Evolutionary conservation across 2,797 vertebrate genomes (phyloP), one percentile per base, ranked within the genome.

Genomic region (Pseudocheirus occidentalis): DNA sequence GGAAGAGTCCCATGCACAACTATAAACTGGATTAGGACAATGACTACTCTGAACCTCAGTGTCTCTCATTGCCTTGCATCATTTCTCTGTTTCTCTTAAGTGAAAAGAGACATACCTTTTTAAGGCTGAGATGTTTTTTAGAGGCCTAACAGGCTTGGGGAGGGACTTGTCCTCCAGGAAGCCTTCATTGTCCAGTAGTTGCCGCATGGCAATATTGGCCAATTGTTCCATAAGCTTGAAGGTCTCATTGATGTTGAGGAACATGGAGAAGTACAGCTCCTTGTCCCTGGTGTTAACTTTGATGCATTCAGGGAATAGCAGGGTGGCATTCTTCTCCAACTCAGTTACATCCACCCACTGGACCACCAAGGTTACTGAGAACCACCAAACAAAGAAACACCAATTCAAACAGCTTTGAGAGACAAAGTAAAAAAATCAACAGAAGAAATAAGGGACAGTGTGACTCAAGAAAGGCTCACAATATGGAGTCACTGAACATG

Each of bases 201-300:
- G 99, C 50, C 99, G 97, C 99, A 99, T 99, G 40, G 99, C 99
- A 34, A 99, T 99, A 98, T 99, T 99, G 97, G 99, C 99, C 59
- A 99, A 98, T 98, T 99, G 99, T 98, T 99, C 99, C 99, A 99
- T 99, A 93, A 99, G 99, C 97, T 99, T 99, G 98, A 99, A 99
- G 24, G 99, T 99, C 98, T 99, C 99, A 0, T 98, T 98, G 97
- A 99, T 99, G 98, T 99, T 99, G 93, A 99, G 99, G 98, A 99
- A 99, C 99, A 99, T 99, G 96, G 99, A 99, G 98, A 99, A 99
- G 98, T 99, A 99, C 95, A 99, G 99, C 91, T 99, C 99, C 0
- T 97, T 99, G 98, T 99, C 98, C 0, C 99, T 99, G 0, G 99
- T 99, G 98, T 98, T 99, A 95, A 99, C 99, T 0, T 99, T 99